These are phyloP conservation scores for Lordiphosa clarofinis DNA, from an alignment of 1,140 invertebrate genomes.

Conservation along the genomic window DNA sequence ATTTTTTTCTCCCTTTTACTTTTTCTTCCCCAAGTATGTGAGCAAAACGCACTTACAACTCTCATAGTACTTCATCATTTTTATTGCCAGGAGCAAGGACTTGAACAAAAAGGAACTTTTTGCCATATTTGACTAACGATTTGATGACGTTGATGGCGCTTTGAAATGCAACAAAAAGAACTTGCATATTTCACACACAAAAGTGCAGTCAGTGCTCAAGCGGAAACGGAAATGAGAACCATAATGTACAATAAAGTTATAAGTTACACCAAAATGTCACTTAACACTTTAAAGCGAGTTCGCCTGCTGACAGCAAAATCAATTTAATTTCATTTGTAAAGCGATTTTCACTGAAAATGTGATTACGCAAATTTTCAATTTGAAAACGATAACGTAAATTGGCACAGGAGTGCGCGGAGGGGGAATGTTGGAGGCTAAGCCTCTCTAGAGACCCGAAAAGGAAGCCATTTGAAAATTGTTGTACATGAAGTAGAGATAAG, in stretches of 20 bases:
- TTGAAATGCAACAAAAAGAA: constrained; percentile 43
- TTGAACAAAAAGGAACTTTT: constrained; percentile 33
- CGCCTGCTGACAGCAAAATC: constrained; percentile 44
- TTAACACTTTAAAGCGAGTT: constrained; percentile 30
- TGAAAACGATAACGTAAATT: constrained; percentile 75
- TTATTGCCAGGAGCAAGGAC: constrained; percentile 58
- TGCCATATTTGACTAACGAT: constrained; percentile 68
- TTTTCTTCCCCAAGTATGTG: constrained; percentile 6
- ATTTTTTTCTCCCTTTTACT: not conserved
- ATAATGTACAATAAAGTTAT: constrained; percentile 53
- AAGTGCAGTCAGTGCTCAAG: constrained; percentile 31
- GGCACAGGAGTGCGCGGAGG: constrained; percentile 24
- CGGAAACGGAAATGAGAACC: constrained; percentile 63
- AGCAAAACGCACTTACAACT: constrained; percentile 42
- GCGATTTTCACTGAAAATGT: constrained; percentile 75
- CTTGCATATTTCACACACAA: constrained; percentile 1
- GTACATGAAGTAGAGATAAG: constrained; percentile 9
- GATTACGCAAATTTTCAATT: constrained; percentile 77
- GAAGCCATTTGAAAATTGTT: constrained; percentile 48
- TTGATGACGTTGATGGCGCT: constrained; percentile 69
- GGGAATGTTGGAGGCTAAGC: not conserved
- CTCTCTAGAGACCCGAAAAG: constrained; percentile 12
- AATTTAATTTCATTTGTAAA: constrained; percentile 73
- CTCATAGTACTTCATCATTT: constrained; percentile 67
- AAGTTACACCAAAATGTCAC: constrained; percentile 39